Base-by-base conservation (phyloP, 2,888 invertebrate species). In the Agrochola litura region DNA sequence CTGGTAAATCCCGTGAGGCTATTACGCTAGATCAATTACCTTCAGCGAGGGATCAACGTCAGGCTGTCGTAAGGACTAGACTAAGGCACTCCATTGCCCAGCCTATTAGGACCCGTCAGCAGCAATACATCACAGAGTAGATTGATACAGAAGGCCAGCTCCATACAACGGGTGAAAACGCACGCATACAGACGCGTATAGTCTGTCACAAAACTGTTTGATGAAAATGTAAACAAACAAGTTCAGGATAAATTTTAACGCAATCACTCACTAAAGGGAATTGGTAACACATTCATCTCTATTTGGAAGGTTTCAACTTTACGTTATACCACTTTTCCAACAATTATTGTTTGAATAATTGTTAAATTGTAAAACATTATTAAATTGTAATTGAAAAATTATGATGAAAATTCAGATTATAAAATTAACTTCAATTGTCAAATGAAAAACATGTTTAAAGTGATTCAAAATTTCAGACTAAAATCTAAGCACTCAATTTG, bases 31-130 rank as follows among this genome's bases (percentile, higher is more conserved):
- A 65, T 83, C 68, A 83, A 86, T 86, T 82, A 82, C 83, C 78
- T 60, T 68, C 78, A 63, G 43, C 16, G 58, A 60, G 66, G 77
- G 79, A 82, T 85, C 73, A 85, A 72, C 67, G 77, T 82, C 82
- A 77, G 41, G n/a, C 52, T 37, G 61, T 61, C 49, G 43, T 46
- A 37, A 61, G 54, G 60, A 67, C 73, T 69, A 85, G 82, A 63
- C 82, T 82, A 67, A 65, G 66, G 72, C 60, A 64, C 67, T 85
- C 67, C 76, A 76, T 69, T 66, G 78, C 63, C 30, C 46, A 63
- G 49, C 63, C 54, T 73, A 83, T 78, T 83, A 83, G 73, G 56
- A 73, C n/a, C 66, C 67, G 83, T 83, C 83, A 83, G n/a, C 22
- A 8, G n/a, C 83, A 77, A 77, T 73, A 68, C 46, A 6, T 52